Conservation (phyloP, 1,140 invertebrate genomes). For the Lanistes nyassanus region DNA sequence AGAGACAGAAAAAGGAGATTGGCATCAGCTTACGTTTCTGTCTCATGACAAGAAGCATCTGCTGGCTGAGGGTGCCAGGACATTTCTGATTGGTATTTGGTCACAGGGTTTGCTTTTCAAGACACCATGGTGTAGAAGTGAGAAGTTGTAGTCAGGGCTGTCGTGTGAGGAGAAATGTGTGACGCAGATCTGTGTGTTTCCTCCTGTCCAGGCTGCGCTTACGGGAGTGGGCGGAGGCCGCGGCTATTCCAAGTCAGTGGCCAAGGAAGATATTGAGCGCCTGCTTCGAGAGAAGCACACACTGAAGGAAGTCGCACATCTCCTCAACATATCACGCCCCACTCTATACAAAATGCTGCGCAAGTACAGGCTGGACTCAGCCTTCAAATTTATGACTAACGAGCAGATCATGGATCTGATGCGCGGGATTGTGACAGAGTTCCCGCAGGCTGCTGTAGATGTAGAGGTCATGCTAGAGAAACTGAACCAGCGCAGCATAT, state of each 20-base stretch:
- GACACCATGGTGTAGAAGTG: too few relatives aligned
- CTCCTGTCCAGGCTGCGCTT: too few relatives aligned
- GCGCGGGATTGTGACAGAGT: slow-evolving; percentile 5
- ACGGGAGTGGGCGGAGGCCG: too few relatives aligned
- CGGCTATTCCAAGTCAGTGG: slow-evolving; percentile 1
- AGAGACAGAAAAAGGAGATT: too few relatives aligned
- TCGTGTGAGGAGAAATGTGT: too few relatives aligned
- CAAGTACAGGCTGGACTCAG: slow-evolving; percentile 19
- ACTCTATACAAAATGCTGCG: slow-evolving; percentile 21
- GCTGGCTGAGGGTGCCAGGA: too few relatives aligned
- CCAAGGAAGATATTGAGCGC: slow-evolving; percentile 21
- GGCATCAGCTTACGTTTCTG: too few relatives aligned
- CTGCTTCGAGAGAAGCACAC: slow-evolving; percentile 19
- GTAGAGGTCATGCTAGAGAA: slow-evolving; percentile 9
- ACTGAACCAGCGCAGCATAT: not conserved
- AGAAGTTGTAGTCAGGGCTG: too few relatives aligned
- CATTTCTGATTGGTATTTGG: too few relatives aligned
- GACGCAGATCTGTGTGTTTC: too few relatives aligned
- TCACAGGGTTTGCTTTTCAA: too few relatives aligned
- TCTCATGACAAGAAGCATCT: too few relatives aligned
- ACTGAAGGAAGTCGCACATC: slow-evolving; percentile 11
- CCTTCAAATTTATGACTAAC: slow-evolving; percentile 21
- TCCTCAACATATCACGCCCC: slow-evolving; percentile 24
- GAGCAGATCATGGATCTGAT: slow-evolving; percentile 19
- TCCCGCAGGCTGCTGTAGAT: slow-evolving; percentile 3